Base-by-base conservation (phyloP, 2,113 vertebrate genomes). In the Ascaphus truei region DNA sequence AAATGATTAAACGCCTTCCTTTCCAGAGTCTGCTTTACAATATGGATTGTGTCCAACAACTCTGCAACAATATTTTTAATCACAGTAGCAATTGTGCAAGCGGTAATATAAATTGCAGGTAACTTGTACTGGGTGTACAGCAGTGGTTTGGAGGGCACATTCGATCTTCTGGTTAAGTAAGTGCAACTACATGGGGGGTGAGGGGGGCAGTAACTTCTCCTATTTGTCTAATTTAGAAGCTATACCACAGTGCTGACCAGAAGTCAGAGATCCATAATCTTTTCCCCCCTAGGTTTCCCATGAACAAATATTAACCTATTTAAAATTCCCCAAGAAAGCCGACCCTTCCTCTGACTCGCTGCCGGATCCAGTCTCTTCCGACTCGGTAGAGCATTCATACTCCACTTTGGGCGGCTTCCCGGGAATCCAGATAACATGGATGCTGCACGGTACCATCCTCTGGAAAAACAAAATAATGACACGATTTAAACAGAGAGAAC, bases 381-480 rank as follows among this genome's bases (percentile, higher is more conserved):
- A 29, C 5, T 37, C 39, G 7, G 60, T 30, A 1, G 62, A 30
- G 18, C 90, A 92, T 8, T 64, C 73, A 23, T 89, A 81, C 31
- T 86, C 85, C 51, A 86, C 82, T 18, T 53, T 83, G 23, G 78
- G 64, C 0, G 81, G 61, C 23, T 45, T 80, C 2, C 55, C 36
- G 0, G 87, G 83, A 4, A 62, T 73, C 91, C 91, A 92, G 13
- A 53, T 45, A 71, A 90, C 37, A 53, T 77, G 83, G 66, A 90
- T 68, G 10, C 51, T 80, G 2, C 91, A 92, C 1, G 75, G 62
- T 0, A 88, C 9, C 0, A 88, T 85, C 26, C 84, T 77, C 91
- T 92, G 76, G 2, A 65, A 34, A 52, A 12, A 25, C 73, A 50
- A 77, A 1, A 64, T 30, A n/a, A n/a, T n/a, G n/a, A n/a, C n/a